Evolutionary conservation across 2,888 invertebrate species (phyloP).

Genomic region (Hololepta plana): DNA sequence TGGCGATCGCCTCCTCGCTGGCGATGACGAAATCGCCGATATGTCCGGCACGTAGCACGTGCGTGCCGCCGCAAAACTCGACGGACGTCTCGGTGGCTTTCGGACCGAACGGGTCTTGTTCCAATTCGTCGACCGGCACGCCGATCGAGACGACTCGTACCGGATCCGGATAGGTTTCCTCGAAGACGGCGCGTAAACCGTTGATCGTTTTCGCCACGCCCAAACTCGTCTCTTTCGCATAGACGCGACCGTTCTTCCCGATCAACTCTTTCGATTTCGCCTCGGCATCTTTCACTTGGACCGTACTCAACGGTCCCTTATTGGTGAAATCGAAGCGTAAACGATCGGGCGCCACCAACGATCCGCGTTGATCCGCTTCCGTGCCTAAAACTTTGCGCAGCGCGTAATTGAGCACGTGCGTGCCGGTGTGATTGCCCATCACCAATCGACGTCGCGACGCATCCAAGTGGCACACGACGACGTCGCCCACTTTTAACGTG

Average conservation of each 20-base stretch:
- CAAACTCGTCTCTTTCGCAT: slow-evolving; percentile 70
- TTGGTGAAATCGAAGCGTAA: slow-evolving; percentile 95
- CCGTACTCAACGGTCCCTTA: slow-evolving; percentile 76
- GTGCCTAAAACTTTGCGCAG: slow-evolving; percentile 76
- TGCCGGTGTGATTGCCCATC: slow-evolving; percentile 99
- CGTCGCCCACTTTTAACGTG: slow-evolving; percentile 66
- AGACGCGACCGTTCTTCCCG: slow-evolving; percentile 44
- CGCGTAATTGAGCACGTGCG: slow-evolving; percentile 91
- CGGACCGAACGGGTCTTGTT: slow-evolving; percentile 66
- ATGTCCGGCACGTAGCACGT: slow-evolving; percentile 79
- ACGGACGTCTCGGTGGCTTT: slow-evolving; percentile 76
- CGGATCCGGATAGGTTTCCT: slow-evolving; percentile 97
- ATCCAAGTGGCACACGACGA: slow-evolving; percentile 65
- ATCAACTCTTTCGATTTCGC: slow-evolving; percentile 16
- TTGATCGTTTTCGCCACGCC: slow-evolving; percentile 77
- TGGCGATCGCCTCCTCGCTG: slow-evolving; percentile 97
- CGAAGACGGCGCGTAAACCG: slow-evolving; percentile 93
- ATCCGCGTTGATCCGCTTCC: slow-evolving; percentile 90
- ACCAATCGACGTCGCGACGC: slow-evolving; percentile 65
- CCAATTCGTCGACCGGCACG: slow-evolving; percentile 72
- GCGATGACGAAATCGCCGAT: slow-evolving; percentile 91
- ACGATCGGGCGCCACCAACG: slow-evolving; percentile 91
- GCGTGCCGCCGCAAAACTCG: slow-evolving; percentile 97
- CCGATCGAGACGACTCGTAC: slow-evolving; percentile 88
- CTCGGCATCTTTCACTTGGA: slow-evolving; percentile 57